These are phyloP conservation scores for Tretioscincus oriximinensis DNA, from an alignment of 2,113 vertebrate genomes.

Conservation along the genomic window DNA sequence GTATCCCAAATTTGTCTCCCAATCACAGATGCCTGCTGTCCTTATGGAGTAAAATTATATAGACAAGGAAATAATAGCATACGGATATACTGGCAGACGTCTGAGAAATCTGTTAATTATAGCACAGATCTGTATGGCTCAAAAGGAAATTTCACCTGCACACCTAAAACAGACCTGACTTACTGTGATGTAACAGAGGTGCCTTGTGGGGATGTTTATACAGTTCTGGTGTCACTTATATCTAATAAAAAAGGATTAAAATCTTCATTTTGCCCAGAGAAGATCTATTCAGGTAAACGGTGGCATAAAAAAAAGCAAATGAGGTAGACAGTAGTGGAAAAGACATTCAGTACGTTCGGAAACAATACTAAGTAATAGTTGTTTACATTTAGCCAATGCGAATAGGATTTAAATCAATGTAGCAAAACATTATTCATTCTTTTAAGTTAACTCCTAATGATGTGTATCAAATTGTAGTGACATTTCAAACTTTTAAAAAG, in stretches of 20 bases:
- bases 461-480: neutral
- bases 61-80: conserved; percentile 76
- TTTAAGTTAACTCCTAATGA: neutral
- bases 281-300: conserved; percentile 84
- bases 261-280: conserved; percentile 83
- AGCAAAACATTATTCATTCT: no score
- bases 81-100: conserved; percentile 81
- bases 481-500: neutral
- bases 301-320: neutral
- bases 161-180: conserved; percentile 61
- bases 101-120: conserved; percentile 70
- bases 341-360: neutral
- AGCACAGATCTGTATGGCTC: conserved; percentile 79
- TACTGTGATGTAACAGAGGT: conserved; percentile 81
- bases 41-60: conserved; percentile 83
- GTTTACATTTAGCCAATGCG: no score
- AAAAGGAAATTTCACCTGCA: conserved; percentile 84
- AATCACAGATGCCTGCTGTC: conserved; percentile 85
- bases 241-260: conserved; percentile 59
- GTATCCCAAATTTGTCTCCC: neutral
- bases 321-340: neutral
- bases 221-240: conserved; percentile 80
- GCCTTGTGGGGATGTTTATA: conserved; percentile 86
- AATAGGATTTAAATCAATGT: no score
- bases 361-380: no score